A percentile compares a stretch with the other conserved stretches of the same genome.
Evolutionary conservation across 2,113 vertebrate genomes (phyloP).

Genomic region (Alces alces): DNA sequence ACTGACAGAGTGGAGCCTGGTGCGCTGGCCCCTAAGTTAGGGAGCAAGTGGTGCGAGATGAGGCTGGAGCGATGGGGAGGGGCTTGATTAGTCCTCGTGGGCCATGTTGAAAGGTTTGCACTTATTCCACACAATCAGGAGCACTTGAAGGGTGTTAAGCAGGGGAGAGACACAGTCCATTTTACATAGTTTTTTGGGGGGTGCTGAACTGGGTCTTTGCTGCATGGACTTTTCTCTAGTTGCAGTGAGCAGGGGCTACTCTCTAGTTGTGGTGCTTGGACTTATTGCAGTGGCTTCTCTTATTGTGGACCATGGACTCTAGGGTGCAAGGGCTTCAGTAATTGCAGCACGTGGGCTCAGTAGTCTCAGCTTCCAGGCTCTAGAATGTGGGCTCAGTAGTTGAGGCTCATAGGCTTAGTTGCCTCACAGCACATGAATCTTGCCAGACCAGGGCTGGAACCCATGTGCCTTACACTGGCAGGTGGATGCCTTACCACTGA

Average conservation of each 20-base stretch:
- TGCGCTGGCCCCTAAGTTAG: background rate
- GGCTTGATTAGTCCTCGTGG: background rate
- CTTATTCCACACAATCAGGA: accelerated
- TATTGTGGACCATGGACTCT: background rate
- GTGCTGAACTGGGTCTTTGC: background rate
- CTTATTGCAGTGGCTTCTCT: background rate
- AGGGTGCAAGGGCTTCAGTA: background rate
- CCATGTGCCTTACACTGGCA: background rate
- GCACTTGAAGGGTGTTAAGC: background rate
- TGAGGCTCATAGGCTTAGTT: background rate
- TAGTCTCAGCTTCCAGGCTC: background rate
- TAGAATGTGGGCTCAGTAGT: background rate
- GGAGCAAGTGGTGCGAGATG: background rate
- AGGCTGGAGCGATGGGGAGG: background rate
- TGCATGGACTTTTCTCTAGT: background rate
- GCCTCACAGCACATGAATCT: background rate
- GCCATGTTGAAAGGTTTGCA: background rate
- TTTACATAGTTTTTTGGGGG: background rate
- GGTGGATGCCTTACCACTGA: background rate
- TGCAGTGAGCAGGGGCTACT: background rate
- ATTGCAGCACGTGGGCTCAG: background rate
- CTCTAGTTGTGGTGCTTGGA: background rate
- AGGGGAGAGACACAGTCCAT: background rate
- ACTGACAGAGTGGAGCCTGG: background rate
- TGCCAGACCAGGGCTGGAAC: background rate